phyloP scores from a whole-genome alignment of 2,888 invertebrate species.

The Zygothrica quintamaculata region DNA sequence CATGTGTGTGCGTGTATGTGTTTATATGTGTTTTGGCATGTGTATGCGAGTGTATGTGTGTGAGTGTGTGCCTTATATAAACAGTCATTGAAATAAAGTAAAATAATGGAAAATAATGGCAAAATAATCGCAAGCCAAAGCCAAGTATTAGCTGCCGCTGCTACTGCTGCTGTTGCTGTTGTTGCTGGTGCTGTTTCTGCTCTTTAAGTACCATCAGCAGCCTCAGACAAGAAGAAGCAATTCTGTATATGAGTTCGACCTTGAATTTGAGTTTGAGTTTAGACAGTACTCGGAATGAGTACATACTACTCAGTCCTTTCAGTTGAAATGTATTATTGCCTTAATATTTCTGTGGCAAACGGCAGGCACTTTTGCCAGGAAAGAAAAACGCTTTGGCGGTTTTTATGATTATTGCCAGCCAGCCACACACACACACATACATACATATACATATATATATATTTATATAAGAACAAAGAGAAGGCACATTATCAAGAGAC shows the following conservation, averaged over 20 bases:
- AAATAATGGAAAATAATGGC: slow-evolving; percentile 80
- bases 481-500: slow-evolving; percentile 40
- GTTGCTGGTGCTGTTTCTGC: slow-evolving; percentile 10
- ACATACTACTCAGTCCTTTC: slow-evolving; percentile 15
- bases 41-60: slow-evolving; percentile 10
- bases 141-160: slow-evolving; percentile 27
- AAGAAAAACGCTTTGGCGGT: slow-evolving; percentile 68
- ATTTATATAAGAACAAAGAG: slow-evolving; percentile 14
- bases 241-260: slow-evolving; percentile 23
- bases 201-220: slow-evolving; percentile 16
- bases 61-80: slow-evolving; percentile 64
- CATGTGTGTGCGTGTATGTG: slow-evolving; percentile 13
- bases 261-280: not conserved
- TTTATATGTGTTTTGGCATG: slow-evolving; percentile 15
- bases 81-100: slow-evolving; percentile 81
- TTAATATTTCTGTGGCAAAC: slow-evolving; percentile 48
- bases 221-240: slow-evolving; percentile 24
- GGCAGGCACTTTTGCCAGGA: slow-evolving; percentile 45
- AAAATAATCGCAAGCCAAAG: slow-evolving; percentile 73
- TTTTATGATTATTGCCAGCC: slow-evolving; percentile 74
- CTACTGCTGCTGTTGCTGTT: slow-evolving; percentile 5
- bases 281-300: not conserved
- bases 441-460: slow-evolving; percentile 11
- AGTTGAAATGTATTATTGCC: slow-evolving; percentile 64
- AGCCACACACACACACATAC: slow-evolving; percentile 30